These are phyloP conservation scores for Beris morrisii DNA, from an alignment of 2,888 invertebrate genomes.

Conservation along the genomic window DNA sequence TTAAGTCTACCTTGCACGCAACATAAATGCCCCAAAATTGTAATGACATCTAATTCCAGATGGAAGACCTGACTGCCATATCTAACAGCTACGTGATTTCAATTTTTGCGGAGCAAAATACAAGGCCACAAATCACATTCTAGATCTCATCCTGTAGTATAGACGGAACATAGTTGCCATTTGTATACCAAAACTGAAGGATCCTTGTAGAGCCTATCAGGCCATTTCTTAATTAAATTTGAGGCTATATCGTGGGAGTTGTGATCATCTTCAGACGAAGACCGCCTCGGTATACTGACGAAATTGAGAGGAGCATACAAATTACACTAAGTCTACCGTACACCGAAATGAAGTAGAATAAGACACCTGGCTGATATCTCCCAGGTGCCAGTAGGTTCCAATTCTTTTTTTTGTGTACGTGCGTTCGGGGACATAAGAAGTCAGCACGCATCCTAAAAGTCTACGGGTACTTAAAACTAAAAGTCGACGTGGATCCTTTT, in stretches of 20 bases:
- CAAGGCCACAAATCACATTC: constrained; percentile 10
- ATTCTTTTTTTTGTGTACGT: too few relatives aligned
- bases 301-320: constrained; percentile 15
- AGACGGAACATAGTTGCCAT: too few relatives aligned
- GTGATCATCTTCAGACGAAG: constrained; percentile 2
- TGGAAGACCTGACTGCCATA: constrained; percentile 8
- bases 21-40: constrained; percentile 11
- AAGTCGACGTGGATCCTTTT: too few relatives aligned
- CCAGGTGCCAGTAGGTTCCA: too few relatives aligned
- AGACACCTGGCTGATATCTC: too few relatives aligned
- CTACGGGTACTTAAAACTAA: too few relatives aligned
- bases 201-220: constrained; percentile 2
- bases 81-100: constrained; percentile 4
- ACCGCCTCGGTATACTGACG: not conserved
- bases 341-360: too few relatives aligned
- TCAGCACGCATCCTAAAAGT: too few relatives aligned
- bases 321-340: not conserved
- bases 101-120: not conserved
- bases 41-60: constrained; percentile 16
- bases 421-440: too few relatives aligned
- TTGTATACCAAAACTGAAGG: too few relatives aligned
- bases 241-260: constrained; percentile 2
- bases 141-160: not conserved
- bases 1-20: not conserved
- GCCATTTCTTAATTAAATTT: constrained; percentile 10